A percentile compares a stretch with the other conserved stretches of the same genome.
phyloP scores from a whole-genome alignment of 1,140 invertebrate genomes.

The Drosophila ogumai region DNA sequence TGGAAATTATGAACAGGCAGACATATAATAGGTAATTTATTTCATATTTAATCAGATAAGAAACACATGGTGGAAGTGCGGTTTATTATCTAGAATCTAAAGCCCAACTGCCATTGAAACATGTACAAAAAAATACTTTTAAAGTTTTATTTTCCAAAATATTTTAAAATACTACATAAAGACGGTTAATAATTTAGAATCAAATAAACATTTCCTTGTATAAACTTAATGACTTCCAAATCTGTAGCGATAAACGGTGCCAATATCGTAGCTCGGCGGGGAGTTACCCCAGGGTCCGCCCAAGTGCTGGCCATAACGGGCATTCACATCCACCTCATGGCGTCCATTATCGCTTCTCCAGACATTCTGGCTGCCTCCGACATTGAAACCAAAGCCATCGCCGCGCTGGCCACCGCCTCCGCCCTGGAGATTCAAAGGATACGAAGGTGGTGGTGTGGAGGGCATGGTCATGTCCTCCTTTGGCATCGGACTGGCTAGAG shows the following conservation, averaged over 20 bases:
- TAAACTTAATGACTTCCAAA: slow-evolving; percentile 8
- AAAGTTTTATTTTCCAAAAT: not conserved
- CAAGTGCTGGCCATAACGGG: slow-evolving; percentile 60
- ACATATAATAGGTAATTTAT: slow-evolving; percentile 18
- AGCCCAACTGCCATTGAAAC: not conserved
- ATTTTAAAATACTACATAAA: not conserved
- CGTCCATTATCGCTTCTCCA: slow-evolving; percentile 67
- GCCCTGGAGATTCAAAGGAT: slow-evolving; percentile 51
- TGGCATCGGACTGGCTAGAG: slow-evolving; percentile 13
- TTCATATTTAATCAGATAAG: slow-evolving; percentile 8
- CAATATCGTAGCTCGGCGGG: slow-evolving; percentile 22
- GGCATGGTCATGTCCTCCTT: slow-evolving; percentile 16
- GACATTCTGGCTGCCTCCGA: slow-evolving; percentile 43
- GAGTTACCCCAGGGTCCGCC: slow-evolving; percentile 65
- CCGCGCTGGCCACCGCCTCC: slow-evolving; percentile 48
- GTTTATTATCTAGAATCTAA: not conserved
- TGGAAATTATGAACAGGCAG: slow-evolving; percentile 26
- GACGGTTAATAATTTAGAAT: not conserved
- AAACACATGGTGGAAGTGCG: not conserved
- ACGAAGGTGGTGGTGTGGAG: slow-evolving; percentile 11
- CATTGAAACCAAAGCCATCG: slow-evolving; percentile 46
- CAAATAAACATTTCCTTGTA: not conserved
- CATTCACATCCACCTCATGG: slow-evolving; percentile 53
- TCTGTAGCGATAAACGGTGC: slow-evolving; percentile 48
- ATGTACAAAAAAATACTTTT: not conserved